A percentile compares a stretch with the other conserved stretches of the same genome.
Conservation (phyloP, 2,113 vertebrate species). For the Glaucidium brasilianum region DNA sequence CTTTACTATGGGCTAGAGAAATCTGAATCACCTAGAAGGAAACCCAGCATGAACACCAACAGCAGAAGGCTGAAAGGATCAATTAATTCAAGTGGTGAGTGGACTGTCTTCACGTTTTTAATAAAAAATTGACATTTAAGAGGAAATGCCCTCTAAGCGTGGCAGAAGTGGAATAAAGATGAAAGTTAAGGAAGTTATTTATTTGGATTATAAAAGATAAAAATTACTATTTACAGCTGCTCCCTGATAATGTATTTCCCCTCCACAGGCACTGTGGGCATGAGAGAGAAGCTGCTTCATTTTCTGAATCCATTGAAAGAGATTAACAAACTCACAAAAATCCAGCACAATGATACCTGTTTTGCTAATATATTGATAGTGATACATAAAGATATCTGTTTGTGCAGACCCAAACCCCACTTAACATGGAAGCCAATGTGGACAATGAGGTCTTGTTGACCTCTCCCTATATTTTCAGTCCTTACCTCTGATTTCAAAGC, state of each 20-base stretch:
- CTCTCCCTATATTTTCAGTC: background rate
- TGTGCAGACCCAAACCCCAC: background rate
- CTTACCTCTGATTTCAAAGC: constrained; percentile 75
- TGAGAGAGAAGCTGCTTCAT: background rate
- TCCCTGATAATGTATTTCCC: background rate
- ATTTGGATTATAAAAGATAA: background rate
- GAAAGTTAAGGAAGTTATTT: background rate
- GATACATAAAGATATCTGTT: background rate
- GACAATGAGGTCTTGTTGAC: background rate
- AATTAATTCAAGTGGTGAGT: background rate
- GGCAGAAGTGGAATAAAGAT: background rate
- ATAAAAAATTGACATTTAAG: background rate
- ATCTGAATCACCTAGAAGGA: background rate
- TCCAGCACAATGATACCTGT: background rate
- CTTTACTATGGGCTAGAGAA: background rate
- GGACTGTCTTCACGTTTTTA: background rate
- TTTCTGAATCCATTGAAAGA: background rate
- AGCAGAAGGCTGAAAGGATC: background rate
- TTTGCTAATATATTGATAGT: background rate
- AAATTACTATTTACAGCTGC: background rate
- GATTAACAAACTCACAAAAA: background rate
- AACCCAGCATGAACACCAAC: background rate
- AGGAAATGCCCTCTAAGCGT: background rate
- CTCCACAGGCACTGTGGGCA: background rate
- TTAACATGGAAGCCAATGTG: background rate